Percentiles rank a stretch among this genome's conserved stretches.
phyloP scores from a whole-genome alignment of 2,797 vertebrate genomes.

The Pipistrellus nathusii region DNA sequence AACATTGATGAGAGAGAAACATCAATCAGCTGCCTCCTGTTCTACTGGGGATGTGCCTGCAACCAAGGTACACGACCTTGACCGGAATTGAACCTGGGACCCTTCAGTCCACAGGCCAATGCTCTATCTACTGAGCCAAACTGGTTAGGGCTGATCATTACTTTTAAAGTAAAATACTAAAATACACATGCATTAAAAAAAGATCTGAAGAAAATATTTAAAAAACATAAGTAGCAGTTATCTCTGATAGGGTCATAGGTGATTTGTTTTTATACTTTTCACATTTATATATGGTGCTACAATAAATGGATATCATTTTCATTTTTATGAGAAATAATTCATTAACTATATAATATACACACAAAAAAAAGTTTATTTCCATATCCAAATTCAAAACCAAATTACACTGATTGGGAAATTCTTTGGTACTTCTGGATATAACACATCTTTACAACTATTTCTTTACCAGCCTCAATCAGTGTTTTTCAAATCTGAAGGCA shows the following conservation, averaged over 20 bases:
- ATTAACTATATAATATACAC: neutral
- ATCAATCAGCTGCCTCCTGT: no score
- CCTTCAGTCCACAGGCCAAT: no score
- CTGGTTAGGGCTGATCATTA: neutral
- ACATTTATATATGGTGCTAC: neutral
- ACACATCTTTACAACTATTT: conserved; percentile 27
- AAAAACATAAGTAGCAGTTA: conserved; percentile 21
- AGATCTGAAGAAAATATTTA: neutral
- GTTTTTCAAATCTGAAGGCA: conserved; percentile 52
- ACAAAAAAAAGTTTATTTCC: neutral
- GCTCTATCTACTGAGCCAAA: no score
- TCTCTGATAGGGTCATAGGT: neutral
- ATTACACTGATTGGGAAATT: conserved; percentile 1
- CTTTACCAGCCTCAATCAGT: neutral
- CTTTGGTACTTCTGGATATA: conserved; percentile 34
- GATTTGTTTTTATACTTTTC: conserved; percentile 27
- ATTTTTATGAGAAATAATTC: conserved; percentile 43
- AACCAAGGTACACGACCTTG: no score
- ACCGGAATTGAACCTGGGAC: no score
- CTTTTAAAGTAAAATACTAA: conserved; percentile 46
- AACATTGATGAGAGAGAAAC: no score
- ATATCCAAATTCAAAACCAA: conserved; percentile 32
- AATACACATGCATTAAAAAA: neutral
- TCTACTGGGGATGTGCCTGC: no score
- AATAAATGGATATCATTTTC: neutral